Evolutionary conservation across 2,113 vertebrate genomes (phyloP), one percentile per base, ranked within the genome.

Genomic region (Serilophus lunatus): DNA sequence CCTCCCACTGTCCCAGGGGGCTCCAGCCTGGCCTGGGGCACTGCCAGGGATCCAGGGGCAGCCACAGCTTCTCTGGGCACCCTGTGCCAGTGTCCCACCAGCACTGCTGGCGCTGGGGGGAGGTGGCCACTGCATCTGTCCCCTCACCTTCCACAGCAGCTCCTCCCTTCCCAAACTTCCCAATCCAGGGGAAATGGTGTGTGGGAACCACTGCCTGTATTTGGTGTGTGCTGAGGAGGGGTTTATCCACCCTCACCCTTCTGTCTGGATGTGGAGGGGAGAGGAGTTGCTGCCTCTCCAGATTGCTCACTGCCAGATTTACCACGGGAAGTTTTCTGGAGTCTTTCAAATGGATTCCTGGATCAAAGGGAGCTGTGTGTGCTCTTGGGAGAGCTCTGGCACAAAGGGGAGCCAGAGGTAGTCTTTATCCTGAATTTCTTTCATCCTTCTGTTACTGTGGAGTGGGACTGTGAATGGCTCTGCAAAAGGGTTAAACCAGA

Each of bases 191-290:
- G 10, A 3, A 2, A 1, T 2, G 35, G 51, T 22, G 74, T 9
- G 6, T 1, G 10, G 31, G 33, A 10, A 12, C 4, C 17, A 0
- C 45, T 4, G 5, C 12, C 8, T 6, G 9, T 0, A 0, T 3
- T 9, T 9, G 16, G 17, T 4, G 11, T 33, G 3, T 0, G 1
- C 0, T 2, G 42, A 29, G 57, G 31, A n/a, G 5, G 54, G 17
- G 3, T 60, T 57, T 9, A 23, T 47, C 60, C 50, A 3, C 4
- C 17, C 35, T 60, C 70, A 12, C 40, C 45, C n/a, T n/a, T n/a
- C n/a, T n/a, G n/a, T n/a, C n/a, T 42, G 49, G n/a, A 5, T 4
- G 7, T 1, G 8, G 33, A 59, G 64, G 13, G 38, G 24, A n/a
- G 50, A 31, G 1, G 36, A 40, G 19, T 0, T 45, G 71, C 36